phyloP scores from a whole-genome alignment of 2,888 invertebrate species.

The Parelbella ahira region DNA sequence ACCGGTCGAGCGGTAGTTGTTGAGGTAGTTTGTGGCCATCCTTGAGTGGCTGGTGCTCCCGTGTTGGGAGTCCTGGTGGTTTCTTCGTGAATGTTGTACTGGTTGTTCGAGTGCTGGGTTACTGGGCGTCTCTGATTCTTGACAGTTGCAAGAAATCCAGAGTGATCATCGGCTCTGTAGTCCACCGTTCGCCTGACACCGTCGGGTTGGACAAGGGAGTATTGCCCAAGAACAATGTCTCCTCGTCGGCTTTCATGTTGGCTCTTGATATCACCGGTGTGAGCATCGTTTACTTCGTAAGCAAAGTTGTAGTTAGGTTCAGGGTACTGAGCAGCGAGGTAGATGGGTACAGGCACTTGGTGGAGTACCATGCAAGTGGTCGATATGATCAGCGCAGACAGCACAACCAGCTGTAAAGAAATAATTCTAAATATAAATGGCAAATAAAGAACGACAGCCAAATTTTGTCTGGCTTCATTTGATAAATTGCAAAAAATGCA shows the following conservation, averaged over 20 bases:
- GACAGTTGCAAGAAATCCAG: constrained; percentile 78
- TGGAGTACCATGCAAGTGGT: constrained; percentile 58
- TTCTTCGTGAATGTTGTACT: constrained; percentile 30
- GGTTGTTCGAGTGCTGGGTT: constrained; percentile 29
- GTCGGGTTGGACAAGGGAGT: constrained; percentile 77
- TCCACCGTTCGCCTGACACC: constrained; percentile 77
- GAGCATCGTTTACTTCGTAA: constrained; percentile 75
- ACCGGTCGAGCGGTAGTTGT: constrained; percentile 43
- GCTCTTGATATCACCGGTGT: constrained; percentile 77
- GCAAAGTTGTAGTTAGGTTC: constrained; percentile 67
- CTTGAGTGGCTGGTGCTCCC: constrained; percentile 36
- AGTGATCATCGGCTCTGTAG: constrained; percentile 75
- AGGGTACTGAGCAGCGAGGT: constrained; percentile 32
- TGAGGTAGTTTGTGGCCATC: constrained; percentile 32
- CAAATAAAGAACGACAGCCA: too few relatives aligned
- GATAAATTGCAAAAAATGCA: too few relatives aligned
- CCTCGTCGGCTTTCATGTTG: constrained; percentile 76
- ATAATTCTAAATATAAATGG: too few relatives aligned
- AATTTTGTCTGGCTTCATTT: too few relatives aligned
- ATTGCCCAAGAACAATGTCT: constrained; percentile 76
- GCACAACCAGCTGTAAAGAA: constrained; percentile 31
- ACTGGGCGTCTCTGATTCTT: constrained; percentile 36
- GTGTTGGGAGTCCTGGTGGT: constrained; percentile 30
- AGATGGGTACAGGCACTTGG: constrained; percentile 39
- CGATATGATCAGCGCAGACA: constrained; percentile 47